Base-by-base conservation (phyloP, 1,140 invertebrate genomes). In the Oreohelix idahoensis region DNA sequence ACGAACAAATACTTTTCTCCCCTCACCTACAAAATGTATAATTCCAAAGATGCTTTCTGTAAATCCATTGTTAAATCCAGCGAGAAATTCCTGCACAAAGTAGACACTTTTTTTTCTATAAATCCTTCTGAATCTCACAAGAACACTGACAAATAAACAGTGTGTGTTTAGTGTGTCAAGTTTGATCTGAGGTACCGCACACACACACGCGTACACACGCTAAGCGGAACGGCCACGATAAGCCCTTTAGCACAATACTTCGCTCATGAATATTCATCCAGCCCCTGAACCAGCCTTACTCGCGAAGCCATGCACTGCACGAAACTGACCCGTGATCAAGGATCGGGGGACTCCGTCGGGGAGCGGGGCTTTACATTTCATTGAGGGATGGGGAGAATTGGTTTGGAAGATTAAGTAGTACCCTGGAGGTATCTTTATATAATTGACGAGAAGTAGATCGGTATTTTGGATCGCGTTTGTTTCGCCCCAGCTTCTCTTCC, bases 221-320 rank as follows among this genome's bases (percentile, higher is more conserved):
- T 75, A 70, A 74, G 84, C 86, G 81, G 84, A 85, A 85, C 84
- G 74, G 79, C 70, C 79, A 77, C 84, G 77, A 86, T 86, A 84
- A 83, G 81, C 84, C 78, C 58, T 84, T 84, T n/a, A 81, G 84
- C 85, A 86, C 85, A 86, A 86, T 86, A 84, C 81, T 32, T 77
- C 53, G 79, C 84, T 85, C 84, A 83, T 85, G 84, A 86, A 85
- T 84, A 82, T 85, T 83, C 35, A 20, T 45, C 35, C 26, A 51
- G 83, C 78, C 78, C 83, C 78, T 74, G 79, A 81, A 69, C 78
- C 73, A 84, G 83, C 83, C 69, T 81, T 58, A 81, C 74, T 84
- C 73, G 83, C 79, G 79, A 58, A 39, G 83, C 79, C 49, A 36
- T 79, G 84, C 84, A 85, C 84, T 82, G 84, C 81, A 85, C 84